These are phyloP conservation scores for Hoplodrina blanda DNA, from an alignment of 2,888 invertebrate genomes.

Conservation along the genomic window DNA sequence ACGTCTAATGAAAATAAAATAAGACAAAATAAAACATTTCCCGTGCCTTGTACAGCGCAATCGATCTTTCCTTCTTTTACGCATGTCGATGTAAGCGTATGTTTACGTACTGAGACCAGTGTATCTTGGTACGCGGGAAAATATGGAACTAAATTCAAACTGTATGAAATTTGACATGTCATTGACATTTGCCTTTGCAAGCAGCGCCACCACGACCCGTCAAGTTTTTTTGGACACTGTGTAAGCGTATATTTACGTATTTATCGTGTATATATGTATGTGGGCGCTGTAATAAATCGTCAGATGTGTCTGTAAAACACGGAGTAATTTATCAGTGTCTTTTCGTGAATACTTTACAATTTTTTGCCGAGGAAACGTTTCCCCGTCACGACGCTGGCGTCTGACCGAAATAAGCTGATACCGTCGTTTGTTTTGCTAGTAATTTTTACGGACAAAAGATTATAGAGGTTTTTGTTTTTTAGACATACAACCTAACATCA, in stretches of 20 bases:
- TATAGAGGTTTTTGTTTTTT: conserved; percentile 6
- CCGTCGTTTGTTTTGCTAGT: conserved; percentile 50
- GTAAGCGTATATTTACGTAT: conserved; percentile 64
- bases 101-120: conserved; percentile 52
- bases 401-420: conserved; percentile 60
- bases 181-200: conserved; percentile 30
- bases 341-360: conserved; percentile 71
- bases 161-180: conserved; percentile 30
- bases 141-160: conserved; percentile 12
- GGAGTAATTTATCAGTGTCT: conserved; percentile 75
- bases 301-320: conserved; percentile 73
- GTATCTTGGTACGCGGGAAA: conserved; percentile 8
- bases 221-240: conserved; percentile 23
- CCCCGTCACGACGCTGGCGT: conserved; percentile 37
- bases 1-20: conserved; percentile 52
- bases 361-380: conserved; percentile 66
- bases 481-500: too few relatives aligned
- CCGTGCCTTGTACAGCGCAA: conserved; percentile 46
- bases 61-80: conserved; percentile 54
- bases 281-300: conserved; percentile 72
- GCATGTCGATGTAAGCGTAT: conserved; percentile 55
- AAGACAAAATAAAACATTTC: conserved; percentile 51
- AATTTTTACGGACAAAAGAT: conserved; percentile 38
- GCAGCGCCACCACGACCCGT: conserved; percentile 15
- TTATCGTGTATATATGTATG: conserved; percentile 67